Conservation (phyloP, 2,888 invertebrate species). For the Amiota minor region DNA sequence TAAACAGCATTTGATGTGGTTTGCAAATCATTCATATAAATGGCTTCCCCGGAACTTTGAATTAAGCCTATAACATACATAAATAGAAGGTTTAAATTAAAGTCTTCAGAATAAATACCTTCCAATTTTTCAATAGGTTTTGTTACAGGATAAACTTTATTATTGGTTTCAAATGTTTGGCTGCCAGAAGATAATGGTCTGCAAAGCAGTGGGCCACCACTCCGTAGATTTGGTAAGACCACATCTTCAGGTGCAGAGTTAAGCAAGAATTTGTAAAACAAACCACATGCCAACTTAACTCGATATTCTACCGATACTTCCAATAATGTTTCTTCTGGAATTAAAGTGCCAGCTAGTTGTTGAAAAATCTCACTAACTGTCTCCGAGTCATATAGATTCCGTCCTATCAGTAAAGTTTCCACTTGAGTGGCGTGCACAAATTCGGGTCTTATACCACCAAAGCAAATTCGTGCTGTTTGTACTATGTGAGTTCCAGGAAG, state of each 20-base stretch:
- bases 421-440: conserved; percentile 77
- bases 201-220: conserved; percentile 77
- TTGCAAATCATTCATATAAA: conserved; percentile 83
- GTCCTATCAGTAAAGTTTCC: conserved; percentile 66
- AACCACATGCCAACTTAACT: conserved; percentile 80
- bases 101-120: conserved; percentile 61
- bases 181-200: conserved; percentile 79
- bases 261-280: conserved; percentile 83
- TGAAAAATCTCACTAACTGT: conserved; percentile 74
- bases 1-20: conserved; percentile 78
- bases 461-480: conserved; percentile 76
- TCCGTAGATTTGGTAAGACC: conserved; percentile 74
- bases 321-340: conserved; percentile 78
- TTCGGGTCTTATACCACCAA: conserved; percentile 77
- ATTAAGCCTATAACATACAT: conserved; percentile 73
- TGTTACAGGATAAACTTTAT: conserved; percentile 83
- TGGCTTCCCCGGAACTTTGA: conserved; percentile 82
- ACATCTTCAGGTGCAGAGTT: conserved; percentile 75
- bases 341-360: conserved; percentile 76
- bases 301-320: conserved; percentile 81
- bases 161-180: conserved; percentile 81
- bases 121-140: conserved; percentile 83
- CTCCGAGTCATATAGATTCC: conserved; percentile 40
- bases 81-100: neutral
- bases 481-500: conserved; percentile 70